Evolutionary conservation across 2,888 invertebrate species (phyloP).

Genomic region (Phaedon cochleariae): DNA sequence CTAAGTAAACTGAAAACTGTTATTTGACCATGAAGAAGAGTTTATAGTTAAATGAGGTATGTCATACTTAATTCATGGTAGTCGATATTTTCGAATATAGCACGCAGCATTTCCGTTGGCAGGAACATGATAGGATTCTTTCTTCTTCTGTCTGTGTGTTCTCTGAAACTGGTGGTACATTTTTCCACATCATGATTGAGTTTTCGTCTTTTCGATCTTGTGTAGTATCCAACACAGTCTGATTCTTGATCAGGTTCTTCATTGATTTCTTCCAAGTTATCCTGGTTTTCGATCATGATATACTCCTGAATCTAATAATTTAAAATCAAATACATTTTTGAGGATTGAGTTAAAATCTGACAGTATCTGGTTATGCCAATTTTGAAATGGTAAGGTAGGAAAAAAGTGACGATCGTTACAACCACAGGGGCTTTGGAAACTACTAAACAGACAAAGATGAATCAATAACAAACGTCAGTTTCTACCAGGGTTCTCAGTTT

Average conservation of each 20-base stretch:
- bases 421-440: neutral
- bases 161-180: conserved; percentile 24
- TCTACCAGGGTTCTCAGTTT: too few species aligned
- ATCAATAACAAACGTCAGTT: too few species aligned
- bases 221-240: conserved; percentile 39
- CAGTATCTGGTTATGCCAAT: conserved; percentile 31
- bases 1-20: too few species aligned
- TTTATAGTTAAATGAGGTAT: too few species aligned
- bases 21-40: too few species aligned
- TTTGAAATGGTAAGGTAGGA: conserved; percentile 15
- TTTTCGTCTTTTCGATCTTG: conserved; percentile 46
- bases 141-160: conserved; percentile 36
- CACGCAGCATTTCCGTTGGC: conserved; percentile 53
- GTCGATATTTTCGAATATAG: conserved; percentile 50
- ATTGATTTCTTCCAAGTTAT: conserved; percentile 46
- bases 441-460: too few species aligned
- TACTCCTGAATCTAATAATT: conserved; percentile 13
- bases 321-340: conserved; percentile 29
- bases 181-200: conserved; percentile 43
- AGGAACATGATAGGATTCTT: conserved; percentile 53
- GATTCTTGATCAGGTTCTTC: conserved; percentile 44
- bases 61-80: conserved; percentile 54
- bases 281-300: conserved; percentile 25
- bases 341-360: conserved; percentile 34
- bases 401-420: neutral